Evolutionary conservation across 2,797 vertebrate species (phyloP), one percentile per base, ranked within the genome.

Genomic region (Clarias pachynema): DNA sequence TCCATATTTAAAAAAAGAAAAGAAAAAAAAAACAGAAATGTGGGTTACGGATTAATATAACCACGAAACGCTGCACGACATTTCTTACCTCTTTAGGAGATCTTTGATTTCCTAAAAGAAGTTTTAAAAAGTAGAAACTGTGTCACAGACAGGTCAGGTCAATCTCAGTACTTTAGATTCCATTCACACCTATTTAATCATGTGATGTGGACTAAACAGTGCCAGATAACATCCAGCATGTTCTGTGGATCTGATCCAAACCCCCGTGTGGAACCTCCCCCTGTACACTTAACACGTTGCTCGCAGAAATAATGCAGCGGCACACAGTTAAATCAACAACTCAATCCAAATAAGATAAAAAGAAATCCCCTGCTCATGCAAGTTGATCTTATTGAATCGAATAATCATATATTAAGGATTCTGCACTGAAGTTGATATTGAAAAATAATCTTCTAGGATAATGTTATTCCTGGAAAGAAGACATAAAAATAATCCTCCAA

Each of bases 91-190:
- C 93, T 95, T 95, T 85, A 93, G 82, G 63, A 95, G 93, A 82
- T 94, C 95, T 92, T 95, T 93, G 88, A 96, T 95, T 88, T 96
- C 95, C 95, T 95, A 89, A 82, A 93, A 89, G 20, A 49, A 92
- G 57, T 90, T 75, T 89, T 78, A 5, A 37, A 82, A 73, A 24
- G 24, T 49, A 59, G 56, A 82, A 40, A 85, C 3, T 53, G 74
- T 60, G 73, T 81, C 68, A 72, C 34, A 85, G 72, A 10, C 18
- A 74, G 29, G 26, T 49, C 77, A 74, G 34, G 60, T 65, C 59
- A 49, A 31, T 40, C 24, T 69, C 29, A 34, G 53, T n/a, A 26
- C 83, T 66, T 62, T 66, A 81, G 80, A 78, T 81, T 73, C 68
- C 44, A 77, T 49, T 73, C 44, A 68, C 80, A 78, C 57, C 62